phyloP scores from a whole-genome alignment of 2,113 vertebrate genomes.

The Paracanthobrama guichenoti region DNA sequence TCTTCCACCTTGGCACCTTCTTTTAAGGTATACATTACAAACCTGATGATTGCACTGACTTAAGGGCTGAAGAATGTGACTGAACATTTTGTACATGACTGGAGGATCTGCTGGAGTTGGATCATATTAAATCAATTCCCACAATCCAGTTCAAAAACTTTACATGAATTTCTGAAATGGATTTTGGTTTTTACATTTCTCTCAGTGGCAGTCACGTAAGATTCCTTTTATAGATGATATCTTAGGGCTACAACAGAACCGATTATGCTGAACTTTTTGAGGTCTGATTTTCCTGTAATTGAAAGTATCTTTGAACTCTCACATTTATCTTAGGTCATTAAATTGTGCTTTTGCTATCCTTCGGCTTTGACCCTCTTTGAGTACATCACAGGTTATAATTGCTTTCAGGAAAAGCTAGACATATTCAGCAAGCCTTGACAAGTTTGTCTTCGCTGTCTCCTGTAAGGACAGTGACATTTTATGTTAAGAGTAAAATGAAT shows the following conservation, averaged over 20 bases:
- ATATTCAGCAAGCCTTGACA: conserved; percentile 69
- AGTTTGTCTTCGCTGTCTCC: conserved; percentile 61
- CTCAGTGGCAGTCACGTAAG: conserved; percentile 33
- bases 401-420: conserved; percentile 59
- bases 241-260: conserved; percentile 50
- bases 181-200: conserved; percentile 43
- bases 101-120: conserved; percentile 50
- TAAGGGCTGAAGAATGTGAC: conserved; percentile 42
- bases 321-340: neutral
- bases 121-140: conserved; percentile 48
- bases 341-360: conserved; percentile 43
- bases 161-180: conserved; percentile 30
- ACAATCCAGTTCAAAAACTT: conserved; percentile 1
- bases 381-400: conserved; percentile 60
- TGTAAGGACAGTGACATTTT: conserved; percentile 63
- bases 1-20: neutral
- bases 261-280: conserved; percentile 3
- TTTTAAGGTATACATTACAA: conserved; percentile 47
- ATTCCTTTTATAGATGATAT: conserved; percentile 55
- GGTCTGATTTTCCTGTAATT: conserved; percentile 2
- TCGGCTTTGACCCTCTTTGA: conserved; percentile 55
- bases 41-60: conserved; percentile 49
- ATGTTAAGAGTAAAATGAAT: conserved; percentile 60
- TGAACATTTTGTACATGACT: conserved; percentile 55
- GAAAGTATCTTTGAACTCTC: conserved; percentile 18